Conservation (phyloP, 2,797 vertebrate genomes). For the Sciurus vulgaris region DNA sequence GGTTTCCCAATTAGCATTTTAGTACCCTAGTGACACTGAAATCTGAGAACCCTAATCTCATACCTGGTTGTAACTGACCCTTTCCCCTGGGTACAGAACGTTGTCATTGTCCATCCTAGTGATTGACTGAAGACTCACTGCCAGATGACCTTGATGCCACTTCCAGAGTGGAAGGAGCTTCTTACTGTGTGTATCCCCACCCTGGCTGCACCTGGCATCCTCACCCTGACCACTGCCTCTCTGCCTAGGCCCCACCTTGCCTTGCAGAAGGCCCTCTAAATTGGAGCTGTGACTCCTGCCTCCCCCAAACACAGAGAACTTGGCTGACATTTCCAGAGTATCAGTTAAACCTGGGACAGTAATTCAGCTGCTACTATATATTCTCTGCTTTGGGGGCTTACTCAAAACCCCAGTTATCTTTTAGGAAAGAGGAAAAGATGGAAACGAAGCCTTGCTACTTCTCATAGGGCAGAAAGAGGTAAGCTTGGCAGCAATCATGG, state of each 20-base stretch:
- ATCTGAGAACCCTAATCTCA: background rate
- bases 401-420: background rate
- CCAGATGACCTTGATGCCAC: background rate
- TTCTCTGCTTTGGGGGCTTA: background rate
- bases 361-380: background rate
- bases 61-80: background rate
- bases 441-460: background rate
- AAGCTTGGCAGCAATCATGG: background rate
- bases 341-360: background rate
- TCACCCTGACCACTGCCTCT: background rate
- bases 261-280: background rate
- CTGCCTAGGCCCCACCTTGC: fast-evolving
- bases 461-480: background rate
- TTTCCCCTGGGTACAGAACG: background rate
- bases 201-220: background rate
- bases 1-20: background rate
- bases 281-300: background rate
- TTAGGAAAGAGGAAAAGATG: background rate
- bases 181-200: background rate
- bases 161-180: background rate
- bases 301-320: background rate
- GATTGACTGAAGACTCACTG: background rate
- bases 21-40: background rate
- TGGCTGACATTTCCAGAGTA: background rate
- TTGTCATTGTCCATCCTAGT: background rate